Evolutionary conservation across 2,888 invertebrate genomes (phyloP), one percentile per base, ranked within the genome.

Genomic region (Dascillus cervinus): DNA sequence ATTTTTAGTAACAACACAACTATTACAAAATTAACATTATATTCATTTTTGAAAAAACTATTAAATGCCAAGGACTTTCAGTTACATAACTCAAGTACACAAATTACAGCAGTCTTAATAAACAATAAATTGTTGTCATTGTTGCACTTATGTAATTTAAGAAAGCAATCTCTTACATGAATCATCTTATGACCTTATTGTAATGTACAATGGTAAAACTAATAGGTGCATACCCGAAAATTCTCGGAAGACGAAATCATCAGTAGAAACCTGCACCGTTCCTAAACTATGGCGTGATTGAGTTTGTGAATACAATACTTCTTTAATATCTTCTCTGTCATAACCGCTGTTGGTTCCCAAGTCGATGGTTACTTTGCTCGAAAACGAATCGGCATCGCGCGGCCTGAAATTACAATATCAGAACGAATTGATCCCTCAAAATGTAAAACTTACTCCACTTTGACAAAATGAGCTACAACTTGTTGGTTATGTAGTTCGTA

Each of bases 341-440:
- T 72, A 70, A 50, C 67, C 71, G 8, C 73, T 71, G 4, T 65
- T 66, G 1, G 80, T 77, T 4, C 75, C 73, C 29, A 86, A 66
- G 56, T 85, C 84, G 39, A 83, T 58, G 0, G 79, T 79, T 11
- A 79, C 79, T 53, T 73, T 72, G 30, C 73, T 73, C 4, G 72
- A 68, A 53, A 80, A 79, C 21, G 66, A 60, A 47, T 82, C 79
- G 2, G 35, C 33, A 10, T 32, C 31, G 8, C 37, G 34, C 23
- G 31, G 31, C 20, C 40, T 32, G 13, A n/a, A n/a, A n/a, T n/a
- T n/a, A n/a, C n/a, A n/a, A n/a, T n/a, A n/a, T n/a, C n/a, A n/a
- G n/a, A n/a, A n/a, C n/a, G n/a, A n/a, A n/a, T n/a, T n/a, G n/a
- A n/a, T n/a, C n/a, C n/a, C n/a, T n/a, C n/a, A n/a, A 19, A 25